A percentile compares a stretch with the other conserved stretches of the same genome.
These are phyloP conservation scores for Schizaphis graminum DNA, from an alignment of 2,888 invertebrate genomes.

Conservation along the genomic window DNA sequence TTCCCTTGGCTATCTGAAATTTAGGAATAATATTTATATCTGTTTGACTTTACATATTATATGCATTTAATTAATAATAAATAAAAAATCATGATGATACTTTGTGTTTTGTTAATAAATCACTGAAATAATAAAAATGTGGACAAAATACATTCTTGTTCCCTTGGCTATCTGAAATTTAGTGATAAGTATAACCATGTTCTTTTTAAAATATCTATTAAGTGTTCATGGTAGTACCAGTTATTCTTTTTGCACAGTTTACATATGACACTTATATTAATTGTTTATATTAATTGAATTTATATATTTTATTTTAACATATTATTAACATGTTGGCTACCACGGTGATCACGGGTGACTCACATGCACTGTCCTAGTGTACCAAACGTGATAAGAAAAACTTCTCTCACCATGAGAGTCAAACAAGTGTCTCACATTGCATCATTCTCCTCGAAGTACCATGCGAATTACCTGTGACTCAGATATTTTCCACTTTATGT, in stretches of 20 bases:
- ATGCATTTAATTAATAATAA: not conserved
- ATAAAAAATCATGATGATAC: slow-evolving; percentile 15
- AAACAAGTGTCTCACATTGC: too few species aligned
- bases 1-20: slow-evolving; percentile 65
- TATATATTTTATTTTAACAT: not conserved
- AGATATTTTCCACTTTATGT: too few species aligned
- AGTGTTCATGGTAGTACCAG: not conserved
- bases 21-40: not conserved
- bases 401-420: too few species aligned
- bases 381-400: too few species aligned
- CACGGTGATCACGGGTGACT: too few species aligned
- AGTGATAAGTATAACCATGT: not conserved
- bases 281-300: not conserved
- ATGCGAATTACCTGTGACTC: too few species aligned
- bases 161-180: slow-evolving; percentile 64
- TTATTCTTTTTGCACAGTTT: not conserved
- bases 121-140: slow-evolving; percentile 27
- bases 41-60: too few species aligned
- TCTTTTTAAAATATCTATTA: not conserved
- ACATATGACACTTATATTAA: not conserved
- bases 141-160: slow-evolving; percentile 50
- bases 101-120: slow-evolving; percentile 48
- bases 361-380: too few species aligned
- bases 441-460: too few species aligned
- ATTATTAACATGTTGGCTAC: too few species aligned